Percentiles rank a stretch among this genome's conserved stretches.
These are phyloP conservation scores for Zygaena filipendulae DNA, from an alignment of 2,888 invertebrate species.

Conservation along the genomic window DNA sequence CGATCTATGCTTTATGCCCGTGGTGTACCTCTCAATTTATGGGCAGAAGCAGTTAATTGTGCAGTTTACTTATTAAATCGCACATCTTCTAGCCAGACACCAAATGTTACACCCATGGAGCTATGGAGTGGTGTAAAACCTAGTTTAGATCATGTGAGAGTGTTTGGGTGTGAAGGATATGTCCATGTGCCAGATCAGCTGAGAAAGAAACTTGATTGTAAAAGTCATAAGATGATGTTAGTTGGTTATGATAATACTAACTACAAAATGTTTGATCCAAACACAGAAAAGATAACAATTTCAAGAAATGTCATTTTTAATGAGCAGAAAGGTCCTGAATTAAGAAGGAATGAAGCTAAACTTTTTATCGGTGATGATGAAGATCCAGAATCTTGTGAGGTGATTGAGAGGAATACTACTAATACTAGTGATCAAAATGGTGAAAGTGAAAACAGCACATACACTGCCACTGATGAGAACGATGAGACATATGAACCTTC, in stretches of 20 bases:
- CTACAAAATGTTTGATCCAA: constrained; percentile 11
- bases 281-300: too few species aligned
- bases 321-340: too few species aligned
- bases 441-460: too few species aligned
- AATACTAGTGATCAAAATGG: too few species aligned
- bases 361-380: too few species aligned
- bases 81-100: constrained; percentile 13
- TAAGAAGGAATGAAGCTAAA: too few species aligned
- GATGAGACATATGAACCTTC: too few species aligned
- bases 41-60: constrained; percentile 18
- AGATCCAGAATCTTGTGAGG: too few species aligned
- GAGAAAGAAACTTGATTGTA: constrained; percentile 11
- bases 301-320: too few species aligned
- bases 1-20: constrained; percentile 10
- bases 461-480: too few species aligned
- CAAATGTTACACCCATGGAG: constrained; percentile 19
- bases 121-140: constrained; percentile 17
- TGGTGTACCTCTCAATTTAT: constrained; percentile 12
- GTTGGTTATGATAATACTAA: constrained; percentile 12
- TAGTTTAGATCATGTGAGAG: constrained; percentile 14
- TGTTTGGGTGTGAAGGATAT: constrained; percentile 16
- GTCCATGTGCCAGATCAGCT: constrained; percentile 15
- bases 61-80: constrained; percentile 17
- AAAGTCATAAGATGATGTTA: constrained; percentile 11
- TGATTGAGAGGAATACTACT: too few species aligned